These are phyloP conservation scores for Phyllopteryx taeniolatus DNA, from an alignment of 2,113 vertebrate species.

Conservation along the genomic window DNA sequence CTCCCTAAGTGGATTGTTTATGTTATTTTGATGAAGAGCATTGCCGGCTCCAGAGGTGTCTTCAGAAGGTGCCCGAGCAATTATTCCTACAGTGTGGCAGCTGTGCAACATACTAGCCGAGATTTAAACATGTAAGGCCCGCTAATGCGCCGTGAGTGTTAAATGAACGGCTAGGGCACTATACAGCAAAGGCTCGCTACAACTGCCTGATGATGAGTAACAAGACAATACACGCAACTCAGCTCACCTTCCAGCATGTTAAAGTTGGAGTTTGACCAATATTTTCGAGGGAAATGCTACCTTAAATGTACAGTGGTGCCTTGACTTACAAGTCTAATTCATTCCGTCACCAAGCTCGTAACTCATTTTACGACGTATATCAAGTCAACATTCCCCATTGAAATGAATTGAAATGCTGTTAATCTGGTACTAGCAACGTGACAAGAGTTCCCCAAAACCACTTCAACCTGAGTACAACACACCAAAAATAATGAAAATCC, in stretches of 20 bases:
- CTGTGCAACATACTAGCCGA: conserved; percentile 7
- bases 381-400: not conserved
- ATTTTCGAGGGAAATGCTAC: not conserved
- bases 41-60: conserved; percentile 29
- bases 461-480: too few species aligned
- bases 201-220: not conserved
- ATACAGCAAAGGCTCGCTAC: not conserved
- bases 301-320: not conserved
- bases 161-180: not conserved
- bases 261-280: not conserved
- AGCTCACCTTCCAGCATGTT: not conserved
- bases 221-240: not conserved
- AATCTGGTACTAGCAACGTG: not conserved
- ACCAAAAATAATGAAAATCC: too few species aligned
- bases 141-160: conserved; percentile 6
- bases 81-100: conserved; percentile 28
- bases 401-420: not conserved
- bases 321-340: not conserved
- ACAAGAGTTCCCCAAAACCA: too few species aligned
- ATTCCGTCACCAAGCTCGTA: not conserved
- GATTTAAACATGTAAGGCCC: not conserved
- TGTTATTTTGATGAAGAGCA: conserved; percentile 57
- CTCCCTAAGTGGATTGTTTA: conserved; percentile 46
- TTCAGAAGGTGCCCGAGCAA: conserved; percentile 27
- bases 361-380: not conserved